A percentile compares a stretch with the other conserved stretches of the same genome.
Evolutionary conservation across 2,888 invertebrate genomes (phyloP).

Genomic region (Deroplatys truncata): DNA sequence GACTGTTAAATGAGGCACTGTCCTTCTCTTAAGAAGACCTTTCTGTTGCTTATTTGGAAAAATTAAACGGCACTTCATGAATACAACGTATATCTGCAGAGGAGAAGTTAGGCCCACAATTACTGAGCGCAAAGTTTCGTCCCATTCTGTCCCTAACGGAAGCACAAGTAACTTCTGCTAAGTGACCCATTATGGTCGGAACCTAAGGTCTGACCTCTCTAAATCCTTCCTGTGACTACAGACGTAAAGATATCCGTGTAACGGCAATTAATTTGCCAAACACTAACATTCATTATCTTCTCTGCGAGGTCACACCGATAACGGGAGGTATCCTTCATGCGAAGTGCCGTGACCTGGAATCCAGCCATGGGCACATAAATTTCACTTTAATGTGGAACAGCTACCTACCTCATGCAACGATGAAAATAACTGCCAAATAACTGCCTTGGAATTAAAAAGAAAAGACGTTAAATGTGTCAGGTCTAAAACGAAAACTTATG

Average conservation of each 20-base stretch:
- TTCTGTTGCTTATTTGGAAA: too few relatives aligned
- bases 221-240: background rate
- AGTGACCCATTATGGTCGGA: background rate
- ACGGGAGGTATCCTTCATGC: background rate
- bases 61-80: too few relatives aligned
- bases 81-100: background rate
- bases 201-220: background rate
- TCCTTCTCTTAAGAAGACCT: too few relatives aligned
- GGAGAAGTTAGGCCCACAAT: background rate
- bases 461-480: too few relatives aligned
- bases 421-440: background rate
- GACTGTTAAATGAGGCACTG: too few relatives aligned
- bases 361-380: background rate
- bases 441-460: background rate
- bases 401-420: background rate
- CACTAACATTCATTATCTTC: background rate
- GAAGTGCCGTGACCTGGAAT: background rate
- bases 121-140: background rate
- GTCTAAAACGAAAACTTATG: too few relatives aligned
- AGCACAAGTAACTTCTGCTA: background rate
- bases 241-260: background rate
- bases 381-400: background rate
- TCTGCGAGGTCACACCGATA: background rate
- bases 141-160: background rate
- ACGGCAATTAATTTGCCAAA: background rate